Base-by-base conservation (phyloP, 2,797 vertebrate genomes). In the Manis javanica region DNA sequence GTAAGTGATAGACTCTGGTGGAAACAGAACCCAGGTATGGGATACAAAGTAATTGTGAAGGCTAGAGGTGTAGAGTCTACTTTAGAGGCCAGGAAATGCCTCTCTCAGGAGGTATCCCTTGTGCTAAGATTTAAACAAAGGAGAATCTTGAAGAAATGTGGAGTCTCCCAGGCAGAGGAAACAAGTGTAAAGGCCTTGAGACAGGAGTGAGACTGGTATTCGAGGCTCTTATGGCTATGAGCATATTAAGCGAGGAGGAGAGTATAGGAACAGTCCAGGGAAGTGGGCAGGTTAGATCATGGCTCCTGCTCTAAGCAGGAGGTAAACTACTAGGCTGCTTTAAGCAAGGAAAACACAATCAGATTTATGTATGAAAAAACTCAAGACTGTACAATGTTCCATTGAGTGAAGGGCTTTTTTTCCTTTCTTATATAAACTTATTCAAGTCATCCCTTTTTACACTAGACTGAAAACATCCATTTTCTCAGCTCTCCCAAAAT, bases 291-390 rank as follows among this genome's bases (percentile, higher is more conserved):
- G 24, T 77, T 49, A 57, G 51, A 69, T 24, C 29, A 61, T 3
- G 0, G 78, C 18, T 64, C 84, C 49, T 46, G 16, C 42, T 68
- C 87, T 42, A 77, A 21, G 14, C 18, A 11, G n/a, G 46, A 82
- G 21, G 12, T 42, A 39, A 63, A 46, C 31, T 34, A 64, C 53
- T 8, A 16, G 24, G 66, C 68, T 31, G 13, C 78, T 75, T 63
- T 46, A 71, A 71, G 34, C 15, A 84, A 93, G 63, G 57, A 91
- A 87, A 83, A 69, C 4, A 78, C 55, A 24, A 37, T 49, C 37
- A 71, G 61, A 51, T 64, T 37, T 69, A 66, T 55, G 37, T 82
- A 57, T 93, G 75, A 78, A 87, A 95, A 93, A 68, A 63, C 23
- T 63, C 37, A 69, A 31, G 31, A 63, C 3, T 82, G 34, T 75